Evolutionary conservation across 2,113 vertebrate species (phyloP).

Genomic region (Embiotoca jacksoni): DNA sequence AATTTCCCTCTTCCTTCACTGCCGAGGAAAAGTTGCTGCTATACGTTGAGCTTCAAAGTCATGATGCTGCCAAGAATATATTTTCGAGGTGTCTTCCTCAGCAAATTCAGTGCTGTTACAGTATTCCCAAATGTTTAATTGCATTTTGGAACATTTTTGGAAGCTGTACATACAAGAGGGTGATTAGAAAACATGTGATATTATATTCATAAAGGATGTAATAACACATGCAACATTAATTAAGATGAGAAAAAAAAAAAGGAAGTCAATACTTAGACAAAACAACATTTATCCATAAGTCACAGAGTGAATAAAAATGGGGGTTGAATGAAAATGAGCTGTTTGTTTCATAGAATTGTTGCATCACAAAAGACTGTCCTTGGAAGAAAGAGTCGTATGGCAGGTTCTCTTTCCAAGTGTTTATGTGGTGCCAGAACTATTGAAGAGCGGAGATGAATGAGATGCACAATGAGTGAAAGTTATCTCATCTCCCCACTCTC

Average conservation of each 20-base stretch:
- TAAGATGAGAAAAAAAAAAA: background rate
- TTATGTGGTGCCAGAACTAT: constrained; percentile 48
- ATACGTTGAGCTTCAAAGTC: background rate
- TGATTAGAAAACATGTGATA: too few species aligned
- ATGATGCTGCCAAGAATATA: background rate
- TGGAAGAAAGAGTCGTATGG: constrained; percentile 54
- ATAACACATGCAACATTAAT: too few species aligned
- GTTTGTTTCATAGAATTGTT: constrained; percentile 47
- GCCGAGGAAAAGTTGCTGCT: background rate
- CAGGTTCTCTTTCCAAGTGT: constrained; percentile 44
- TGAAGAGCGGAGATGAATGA: constrained; percentile 59
- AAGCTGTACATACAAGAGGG: too few species aligned
- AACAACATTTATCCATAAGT: background rate
- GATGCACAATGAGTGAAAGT: constrained; percentile 58
- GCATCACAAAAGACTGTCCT: constrained; percentile 59
- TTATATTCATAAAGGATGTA: background rate
- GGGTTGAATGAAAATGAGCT: constrained; percentile 44
- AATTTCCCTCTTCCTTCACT: background rate
- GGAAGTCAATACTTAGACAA: background rate
- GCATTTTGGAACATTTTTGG: too few species aligned
- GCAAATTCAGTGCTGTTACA: too few species aligned
- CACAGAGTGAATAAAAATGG: background rate
- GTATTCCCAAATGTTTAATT: too few species aligned
- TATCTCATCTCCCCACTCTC: constrained; percentile 55
- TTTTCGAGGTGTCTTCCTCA: background rate